phyloP scores from a whole-genome alignment of 2,113 vertebrate genomes.

The Atrichornis clamosus region DNA sequence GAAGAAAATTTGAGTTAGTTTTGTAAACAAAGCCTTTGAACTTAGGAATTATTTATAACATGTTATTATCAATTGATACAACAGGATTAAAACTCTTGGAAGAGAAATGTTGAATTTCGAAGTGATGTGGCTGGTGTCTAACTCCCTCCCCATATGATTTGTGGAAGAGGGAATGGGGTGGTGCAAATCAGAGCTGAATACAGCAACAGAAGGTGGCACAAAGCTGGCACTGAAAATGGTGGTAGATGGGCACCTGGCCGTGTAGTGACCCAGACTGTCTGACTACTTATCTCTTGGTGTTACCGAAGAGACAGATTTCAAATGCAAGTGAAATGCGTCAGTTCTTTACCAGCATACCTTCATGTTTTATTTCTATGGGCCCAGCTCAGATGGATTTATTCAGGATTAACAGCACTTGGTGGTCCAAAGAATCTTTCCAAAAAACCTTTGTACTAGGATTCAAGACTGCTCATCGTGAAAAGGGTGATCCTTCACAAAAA shows the following conservation, averaged over 20 bases:
- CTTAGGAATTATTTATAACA: not conserved
- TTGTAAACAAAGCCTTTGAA: not conserved
- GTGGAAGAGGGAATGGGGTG: not conserved
- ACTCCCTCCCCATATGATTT: not conserved
- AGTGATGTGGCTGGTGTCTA: not conserved
- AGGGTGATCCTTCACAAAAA: not conserved
- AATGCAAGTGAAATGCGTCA: not conserved
- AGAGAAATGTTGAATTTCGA: not conserved
- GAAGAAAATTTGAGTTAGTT: not conserved
- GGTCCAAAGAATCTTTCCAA: not conserved
- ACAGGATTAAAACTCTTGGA: not conserved
- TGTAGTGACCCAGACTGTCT: not conserved
- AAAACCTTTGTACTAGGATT: not conserved
- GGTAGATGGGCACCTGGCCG: not conserved
- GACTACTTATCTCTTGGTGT: not conserved
- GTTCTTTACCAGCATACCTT: not conserved
- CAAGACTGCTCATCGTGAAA: not conserved
- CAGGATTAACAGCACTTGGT: not conserved
- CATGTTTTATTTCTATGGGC: not conserved
- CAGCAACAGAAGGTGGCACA: not conserved
- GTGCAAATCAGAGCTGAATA: not conserved
- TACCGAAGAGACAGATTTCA: not conserved
- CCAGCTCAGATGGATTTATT: not conserved
- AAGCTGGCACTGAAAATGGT: not conserved
- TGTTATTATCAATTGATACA: not conserved